These are phyloP conservation scores for Fragum sueziense DNA, from an alignment of 2,888 invertebrate genomes.

Conservation along the genomic window DNA sequence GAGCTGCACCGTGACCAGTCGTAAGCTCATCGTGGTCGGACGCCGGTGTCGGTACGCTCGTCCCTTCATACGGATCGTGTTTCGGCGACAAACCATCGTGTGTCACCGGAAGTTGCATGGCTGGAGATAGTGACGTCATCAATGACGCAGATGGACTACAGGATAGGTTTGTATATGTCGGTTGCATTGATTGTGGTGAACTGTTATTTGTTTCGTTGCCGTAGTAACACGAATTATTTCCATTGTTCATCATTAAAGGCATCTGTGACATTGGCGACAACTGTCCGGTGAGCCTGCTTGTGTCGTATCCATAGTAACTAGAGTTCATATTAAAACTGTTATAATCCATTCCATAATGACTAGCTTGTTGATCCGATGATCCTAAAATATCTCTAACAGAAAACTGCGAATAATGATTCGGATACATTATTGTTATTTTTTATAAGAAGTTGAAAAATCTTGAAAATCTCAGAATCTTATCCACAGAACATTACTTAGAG, in stretches of 20 bases:
- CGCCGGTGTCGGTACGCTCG: slow-evolving; percentile 41
- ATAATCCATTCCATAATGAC: slow-evolving; percentile 65
- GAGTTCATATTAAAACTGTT: slow-evolving; percentile 55
- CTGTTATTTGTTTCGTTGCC: slow-evolving; percentile 54
- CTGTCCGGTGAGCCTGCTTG: slow-evolving; percentile 54
- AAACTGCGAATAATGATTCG: slow-evolving; percentile 62
- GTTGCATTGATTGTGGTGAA: slow-evolving; percentile 59
- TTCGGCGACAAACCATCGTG: slow-evolving; percentile 49
- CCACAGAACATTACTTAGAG: slow-evolving; percentile 56
- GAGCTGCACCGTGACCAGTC: slow-evolving; percentile 24
- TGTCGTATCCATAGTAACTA: slow-evolving; percentile 59
- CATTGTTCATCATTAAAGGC: slow-evolving; percentile 55
- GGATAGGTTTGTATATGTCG: slow-evolving; percentile 69
- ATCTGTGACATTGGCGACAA: slow-evolving; percentile 51
- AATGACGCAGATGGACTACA: slow-evolving; percentile 62
- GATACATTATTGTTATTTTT: slow-evolving; percentile 60
- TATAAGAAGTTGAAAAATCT: slow-evolving; percentile 54
- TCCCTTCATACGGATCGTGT: slow-evolving; percentile 50
- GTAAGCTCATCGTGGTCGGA: slow-evolving; percentile 51
- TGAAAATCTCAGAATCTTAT: slow-evolving; percentile 54
- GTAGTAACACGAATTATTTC: slow-evolving; percentile 63
- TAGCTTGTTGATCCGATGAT: slow-evolving; percentile 52
- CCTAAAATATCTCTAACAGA: slow-evolving; percentile 63
- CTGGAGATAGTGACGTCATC: slow-evolving; percentile 49
- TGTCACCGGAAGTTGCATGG: slow-evolving; percentile 47